Evolutionary conservation across 2,888 invertebrate species (phyloP).

Genomic region (Cetonia aurata): DNA sequence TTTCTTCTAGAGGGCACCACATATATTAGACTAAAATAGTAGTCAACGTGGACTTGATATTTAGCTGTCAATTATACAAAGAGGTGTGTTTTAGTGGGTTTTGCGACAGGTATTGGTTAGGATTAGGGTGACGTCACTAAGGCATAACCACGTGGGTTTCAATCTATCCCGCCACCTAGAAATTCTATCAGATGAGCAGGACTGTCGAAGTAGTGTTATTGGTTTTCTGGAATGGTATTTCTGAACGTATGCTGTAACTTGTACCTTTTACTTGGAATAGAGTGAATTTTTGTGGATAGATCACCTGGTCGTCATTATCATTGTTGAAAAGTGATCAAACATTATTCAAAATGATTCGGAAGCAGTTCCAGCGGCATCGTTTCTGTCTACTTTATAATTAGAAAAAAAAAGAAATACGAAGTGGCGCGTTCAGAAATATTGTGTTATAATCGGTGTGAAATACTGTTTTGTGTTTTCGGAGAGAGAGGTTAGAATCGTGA

Average conservation of each 20-base stretch:
- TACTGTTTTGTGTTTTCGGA: constrained; percentile 35
- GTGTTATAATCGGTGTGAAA: constrained; percentile 28
- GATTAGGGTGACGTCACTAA: constrained; percentile 58
- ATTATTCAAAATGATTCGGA: constrained; percentile 3
- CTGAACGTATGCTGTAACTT: constrained; percentile 38
- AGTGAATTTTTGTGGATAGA: constrained; percentile 28
- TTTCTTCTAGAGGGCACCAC: constrained; percentile 37
- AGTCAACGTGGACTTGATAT: constrained; percentile 63
- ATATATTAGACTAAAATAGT: not conserved
- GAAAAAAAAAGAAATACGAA: constrained; percentile 1
- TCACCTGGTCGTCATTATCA: constrained; percentile 3
- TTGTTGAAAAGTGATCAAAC: constrained; percentile 4
- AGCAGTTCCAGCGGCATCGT: constrained; percentile 4
- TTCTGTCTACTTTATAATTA: constrained; percentile 12
- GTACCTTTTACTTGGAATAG: constrained; percentile 26
- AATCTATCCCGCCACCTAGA: constrained; percentile 48
- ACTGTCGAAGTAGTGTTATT: constrained; percentile 39
- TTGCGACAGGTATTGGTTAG: constrained; percentile 52
- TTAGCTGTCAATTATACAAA: constrained; percentile 7
- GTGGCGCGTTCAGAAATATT: constrained; percentile 28
- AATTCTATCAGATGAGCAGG: constrained; percentile 43
- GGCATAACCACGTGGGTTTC: constrained; percentile 62
- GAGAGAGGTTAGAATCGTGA: constrained; percentile 34
- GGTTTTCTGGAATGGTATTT: constrained; percentile 42
- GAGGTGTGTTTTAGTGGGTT: constrained; percentile 34